These are phyloP conservation scores for Neodontobutis hainanensis DNA, from an alignment of 2,113 vertebrate genomes.

Conservation along the genomic window DNA sequence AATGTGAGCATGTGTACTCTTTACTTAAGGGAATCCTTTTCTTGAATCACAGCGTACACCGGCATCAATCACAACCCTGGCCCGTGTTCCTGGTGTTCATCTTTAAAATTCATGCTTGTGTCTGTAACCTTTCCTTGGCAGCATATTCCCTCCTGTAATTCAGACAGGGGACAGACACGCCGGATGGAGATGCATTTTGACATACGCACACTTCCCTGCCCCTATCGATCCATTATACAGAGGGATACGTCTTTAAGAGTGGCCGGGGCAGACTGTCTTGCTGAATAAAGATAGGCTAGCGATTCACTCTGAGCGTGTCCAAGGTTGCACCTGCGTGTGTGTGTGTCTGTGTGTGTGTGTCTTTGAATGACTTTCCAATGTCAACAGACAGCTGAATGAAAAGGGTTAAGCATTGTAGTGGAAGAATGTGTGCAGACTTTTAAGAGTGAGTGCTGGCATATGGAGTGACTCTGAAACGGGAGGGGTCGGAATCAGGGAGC, in stretches of 20 bases:
- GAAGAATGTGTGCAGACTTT: constrained; percentile 16
- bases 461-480: not conserved
- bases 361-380: constrained; percentile 40
- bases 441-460: not conserved
- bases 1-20: constrained; percentile 1
- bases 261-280: constrained; percentile 31
- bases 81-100: not conserved
- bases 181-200: constrained; percentile 55
- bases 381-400: constrained; percentile 13
- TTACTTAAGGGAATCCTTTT: not conserved
- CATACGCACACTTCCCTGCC: constrained; percentile 30
- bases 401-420: constrained; percentile 32
- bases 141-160: constrained; percentile 27
- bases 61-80: constrained; percentile 17
- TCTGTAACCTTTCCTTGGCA: constrained; percentile 50
- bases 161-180: constrained; percentile 20
- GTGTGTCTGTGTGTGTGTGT: constrained; percentile 10
- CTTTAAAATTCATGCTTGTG: constrained; percentile 39
- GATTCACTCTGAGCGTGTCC: constrained; percentile 28
- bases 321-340: not conserved
- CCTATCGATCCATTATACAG: constrained; percentile 54
- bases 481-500: constrained; percentile 18
- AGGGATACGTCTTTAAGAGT: constrained; percentile 48
- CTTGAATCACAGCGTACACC: constrained; percentile 21
- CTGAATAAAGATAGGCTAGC: constrained; percentile 57